Percentiles rank a stretch among this genome's conserved stretches.
These are phyloP conservation scores for Ophion costatus DNA, from an alignment of 2,888 invertebrate species.

Conservation along the genomic window DNA sequence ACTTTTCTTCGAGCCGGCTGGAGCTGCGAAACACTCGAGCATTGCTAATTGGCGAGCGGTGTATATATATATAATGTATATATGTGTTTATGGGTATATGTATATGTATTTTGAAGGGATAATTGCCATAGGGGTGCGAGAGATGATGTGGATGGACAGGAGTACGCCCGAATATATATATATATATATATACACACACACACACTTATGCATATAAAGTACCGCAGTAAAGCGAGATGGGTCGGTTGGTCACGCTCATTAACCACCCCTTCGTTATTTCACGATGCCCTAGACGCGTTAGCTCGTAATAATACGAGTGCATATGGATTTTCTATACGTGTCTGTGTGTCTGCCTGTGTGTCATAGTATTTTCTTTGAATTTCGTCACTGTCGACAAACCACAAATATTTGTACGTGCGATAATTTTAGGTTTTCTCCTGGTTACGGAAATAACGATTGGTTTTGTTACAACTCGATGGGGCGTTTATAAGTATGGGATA, in stretches of 20 bases:
- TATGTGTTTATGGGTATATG: slow-evolving; percentile 14
- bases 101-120: slow-evolving; percentile 44
- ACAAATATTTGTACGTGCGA: slow-evolving; percentile 31
- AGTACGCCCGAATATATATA: not conserved
- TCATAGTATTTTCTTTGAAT: not conserved
- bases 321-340: slow-evolving; percentile 12
- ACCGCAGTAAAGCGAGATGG: slow-evolving; percentile 52
- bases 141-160: slow-evolving; percentile 31
- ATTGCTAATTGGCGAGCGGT: slow-evolving; percentile 60
- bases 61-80: slow-evolving; percentile 18
- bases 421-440: not conserved
- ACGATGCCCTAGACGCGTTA: slow-evolving; percentile 49
- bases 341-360: not conserved
- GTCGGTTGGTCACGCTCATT: slow-evolving; percentile 67
- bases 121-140: slow-evolving; percentile 62
- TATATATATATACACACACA: not conserved
- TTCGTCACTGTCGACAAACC: not conserved
- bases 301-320: slow-evolving; percentile 46
- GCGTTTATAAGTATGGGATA: not conserved
- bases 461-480: slow-evolving; percentile 30
- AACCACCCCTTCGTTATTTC: slow-evolving; percentile 66
- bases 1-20: slow-evolving; percentile 1
- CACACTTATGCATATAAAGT: slow-evolving; percentile 7
- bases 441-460: slow-evolving; percentile 21
- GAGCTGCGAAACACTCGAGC: slow-evolving; percentile 28